Conservation (phyloP, 2,888 invertebrate species). For the Busseola fusca region DNA sequence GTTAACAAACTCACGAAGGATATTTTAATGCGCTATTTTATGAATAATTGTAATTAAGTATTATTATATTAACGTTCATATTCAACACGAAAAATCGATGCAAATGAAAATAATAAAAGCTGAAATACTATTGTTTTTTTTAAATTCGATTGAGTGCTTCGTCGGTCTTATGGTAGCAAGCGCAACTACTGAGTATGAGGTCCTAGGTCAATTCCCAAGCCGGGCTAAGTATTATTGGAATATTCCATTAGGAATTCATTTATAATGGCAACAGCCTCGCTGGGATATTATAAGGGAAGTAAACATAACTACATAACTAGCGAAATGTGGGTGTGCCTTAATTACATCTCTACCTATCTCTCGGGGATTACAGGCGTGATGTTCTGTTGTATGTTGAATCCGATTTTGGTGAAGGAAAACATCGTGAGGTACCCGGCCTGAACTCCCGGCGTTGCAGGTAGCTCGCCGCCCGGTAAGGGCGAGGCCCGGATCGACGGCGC, state of each 20-base stretch:
- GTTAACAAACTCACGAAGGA: conserved; percentile 10
- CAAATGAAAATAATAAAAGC: neutral
- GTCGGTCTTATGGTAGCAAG: neutral
- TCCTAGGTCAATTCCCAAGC: neutral
- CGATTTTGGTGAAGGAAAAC: neutral
- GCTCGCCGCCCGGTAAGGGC: too few species aligned
- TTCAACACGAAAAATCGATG: neutral
- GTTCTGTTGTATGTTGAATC: neutral
- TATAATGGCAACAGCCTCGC: neutral
- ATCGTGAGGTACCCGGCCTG: too few species aligned
- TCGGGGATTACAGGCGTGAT: neutral
- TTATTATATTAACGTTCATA: too few species aligned
- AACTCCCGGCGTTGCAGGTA: too few species aligned
- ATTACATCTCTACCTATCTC: neutral
- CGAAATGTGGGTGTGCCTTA: neutral
- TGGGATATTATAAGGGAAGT: neutral
- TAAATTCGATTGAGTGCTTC: neutral
- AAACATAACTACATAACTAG: neutral
- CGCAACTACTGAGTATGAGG: neutral
- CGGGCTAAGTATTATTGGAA: neutral
- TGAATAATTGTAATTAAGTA: neutral
- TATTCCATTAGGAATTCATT: neutral
- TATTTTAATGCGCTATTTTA: neutral
- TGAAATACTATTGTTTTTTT: neutral
- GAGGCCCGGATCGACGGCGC: too few species aligned